These are phyloP conservation scores for Drosophila littoralis DNA, from an alignment of 1,140 invertebrate species.

Conservation along the genomic window DNA sequence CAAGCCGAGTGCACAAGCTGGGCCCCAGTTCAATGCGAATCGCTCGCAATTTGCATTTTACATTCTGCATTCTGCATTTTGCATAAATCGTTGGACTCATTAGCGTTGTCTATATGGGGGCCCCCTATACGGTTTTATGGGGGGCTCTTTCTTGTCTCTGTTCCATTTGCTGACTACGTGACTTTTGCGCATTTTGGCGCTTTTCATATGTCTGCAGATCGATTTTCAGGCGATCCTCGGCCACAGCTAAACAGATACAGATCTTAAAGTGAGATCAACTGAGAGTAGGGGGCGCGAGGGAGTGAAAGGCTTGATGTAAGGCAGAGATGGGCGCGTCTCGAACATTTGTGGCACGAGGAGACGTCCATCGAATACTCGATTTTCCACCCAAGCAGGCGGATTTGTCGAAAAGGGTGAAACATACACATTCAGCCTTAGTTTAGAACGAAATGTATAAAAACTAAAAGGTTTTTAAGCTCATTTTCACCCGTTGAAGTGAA, in stretches of 20 bases:
- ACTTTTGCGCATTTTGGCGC: conserved; percentile 68
- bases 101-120: conserved; percentile 46
- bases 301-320: too few species aligned
- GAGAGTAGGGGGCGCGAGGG: neutral
- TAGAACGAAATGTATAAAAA: too few species aligned
- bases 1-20: neutral
- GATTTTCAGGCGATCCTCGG: conserved; percentile 65
- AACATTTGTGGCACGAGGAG: too few species aligned
- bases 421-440: too few species aligned
- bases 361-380: too few species aligned
- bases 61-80: conserved; percentile 25
- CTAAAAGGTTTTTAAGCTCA: too few species aligned
- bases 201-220: conserved; percentile 59
- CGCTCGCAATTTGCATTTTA: neutral
- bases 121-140: conserved; percentile 9
- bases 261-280: neutral
- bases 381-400: too few species aligned
- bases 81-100: conserved; percentile 39
- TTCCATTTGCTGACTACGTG: conserved; percentile 74
- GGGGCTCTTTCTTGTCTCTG: conserved; percentile 34
- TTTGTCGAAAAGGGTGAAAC: too few species aligned
- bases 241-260: conserved; percentile 49
- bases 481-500: too few species aligned
- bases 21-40: conserved; percentile 6
- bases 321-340: too few species aligned